These are phyloP conservation scores for Drosophila greeni DNA, from an alignment of 2,888 invertebrate genomes.

Conservation along the genomic window DNA sequence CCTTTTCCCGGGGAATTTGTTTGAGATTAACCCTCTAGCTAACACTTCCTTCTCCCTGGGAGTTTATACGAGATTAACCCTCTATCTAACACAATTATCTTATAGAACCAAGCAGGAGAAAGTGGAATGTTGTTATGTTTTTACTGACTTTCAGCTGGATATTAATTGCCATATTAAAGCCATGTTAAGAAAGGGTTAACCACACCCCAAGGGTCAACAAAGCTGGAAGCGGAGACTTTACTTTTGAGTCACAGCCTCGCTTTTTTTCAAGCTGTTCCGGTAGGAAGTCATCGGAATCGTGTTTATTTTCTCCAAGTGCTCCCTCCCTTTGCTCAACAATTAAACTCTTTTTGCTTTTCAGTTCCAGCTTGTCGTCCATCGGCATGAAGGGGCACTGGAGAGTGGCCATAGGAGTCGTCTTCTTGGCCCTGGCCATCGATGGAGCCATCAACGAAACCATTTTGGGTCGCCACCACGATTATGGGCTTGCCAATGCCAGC, in stretches of 20 bases:
- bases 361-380: slow-evolving; percentile 11
- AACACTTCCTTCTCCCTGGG: neutral
- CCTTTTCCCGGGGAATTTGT: neutral
- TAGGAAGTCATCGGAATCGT: slow-evolving; percentile 20
- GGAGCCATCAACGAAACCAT: slow-evolving; percentile 24
- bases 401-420: slow-evolving; percentile 1
- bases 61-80: neutral
- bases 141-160: too few species aligned
- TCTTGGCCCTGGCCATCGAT: slow-evolving; percentile 6
- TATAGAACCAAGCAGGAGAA: neutral
- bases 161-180: neutral
- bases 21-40: neutral
- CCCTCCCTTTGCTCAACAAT: neutral
- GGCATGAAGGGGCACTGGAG: slow-evolving; percentile 21
- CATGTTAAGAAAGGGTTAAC: slow-evolving; percentile 6
- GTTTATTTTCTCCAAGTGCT: slow-evolving; percentile 8
- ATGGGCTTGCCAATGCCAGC: slow-evolving; percentile 17
- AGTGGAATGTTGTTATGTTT: neutral
- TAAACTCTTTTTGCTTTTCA: neutral
- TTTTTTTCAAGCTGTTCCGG: slow-evolving; percentile 19
- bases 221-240: neutral
- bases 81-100: too few species aligned
- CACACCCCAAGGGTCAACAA: neutral
- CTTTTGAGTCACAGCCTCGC: neutral
- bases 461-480: slow-evolving; percentile 7